Base-by-base conservation (phyloP, 2,113 vertebrate genomes). In the Centrocercus urophasianus region DNA sequence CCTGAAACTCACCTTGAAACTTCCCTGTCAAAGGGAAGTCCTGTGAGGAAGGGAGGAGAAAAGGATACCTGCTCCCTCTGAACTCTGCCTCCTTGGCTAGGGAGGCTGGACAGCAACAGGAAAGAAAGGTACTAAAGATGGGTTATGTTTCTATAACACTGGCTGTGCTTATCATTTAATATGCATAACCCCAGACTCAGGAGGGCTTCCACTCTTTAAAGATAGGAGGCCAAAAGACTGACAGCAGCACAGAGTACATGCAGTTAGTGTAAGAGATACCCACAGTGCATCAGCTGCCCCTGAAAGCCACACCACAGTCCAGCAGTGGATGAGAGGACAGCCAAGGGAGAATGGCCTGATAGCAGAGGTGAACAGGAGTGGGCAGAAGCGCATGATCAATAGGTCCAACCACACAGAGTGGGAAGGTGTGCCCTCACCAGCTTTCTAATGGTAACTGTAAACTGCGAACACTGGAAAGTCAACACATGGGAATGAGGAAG, bases 401-500 rank as follows among this genome's bases (percentile, higher is more conserved):
- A 67, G 56, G 54, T 76, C 32, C 73, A 54, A 56, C 66, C 20
- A 69, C 71, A 79, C 2, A 13, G 72, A 81, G 14, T 8, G 32
- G 89, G 38, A 88, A 93, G 69, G 28, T 87, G 73, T 73, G 66
- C 69, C 63, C 72, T 70, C 79, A 85, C 34, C 75, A 89, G 48
- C 65, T 56, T 82, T 54, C 76, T 9, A 67, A 30, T 59, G 83
- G 82, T 50, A 66, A 72, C 18, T 90, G 59, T 76, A 83, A 76
- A 88, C 63, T 32, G 48, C 85, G 93, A 96, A 80, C 56, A 79
- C 89, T 84, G 93, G 60, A 40, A 69, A 79, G 89, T 90, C 92
- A 97, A 88, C 43, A 6, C 69, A 43, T 8, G 73, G 71, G 84
- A 95, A 96, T 34, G 74, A 89, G 88, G 86, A 88, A 93, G 48